phyloP scores from a whole-genome alignment of 2,113 vertebrate species.

The Sphyrna mokarran region DNA sequence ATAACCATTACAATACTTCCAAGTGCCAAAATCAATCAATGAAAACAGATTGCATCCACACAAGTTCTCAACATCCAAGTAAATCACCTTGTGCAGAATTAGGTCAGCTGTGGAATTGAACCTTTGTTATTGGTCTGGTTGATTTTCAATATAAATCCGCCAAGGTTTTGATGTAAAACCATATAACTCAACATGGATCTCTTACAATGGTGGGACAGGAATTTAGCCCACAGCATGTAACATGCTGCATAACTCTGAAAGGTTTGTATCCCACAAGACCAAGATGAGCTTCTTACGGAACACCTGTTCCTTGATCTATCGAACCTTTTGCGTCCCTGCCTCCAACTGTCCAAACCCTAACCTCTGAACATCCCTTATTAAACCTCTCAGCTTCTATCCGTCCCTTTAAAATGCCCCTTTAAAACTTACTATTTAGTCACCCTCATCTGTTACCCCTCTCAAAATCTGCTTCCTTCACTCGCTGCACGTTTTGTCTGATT shows the following conservation, averaged over 20 bases:
- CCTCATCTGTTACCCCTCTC: not conserved
- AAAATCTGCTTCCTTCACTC: not conserved
- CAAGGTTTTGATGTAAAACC: not conserved
- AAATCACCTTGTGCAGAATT: not conserved
- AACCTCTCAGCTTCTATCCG: not conserved
- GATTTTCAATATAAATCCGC: not conserved
- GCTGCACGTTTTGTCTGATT: not conserved
- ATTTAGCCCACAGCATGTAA: not conserved
- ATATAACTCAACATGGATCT: not conserved
- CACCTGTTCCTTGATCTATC: not conserved
- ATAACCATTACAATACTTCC: not conserved
- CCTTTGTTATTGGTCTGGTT: not conserved
- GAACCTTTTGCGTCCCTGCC: not conserved
- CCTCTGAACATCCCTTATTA: not conserved
- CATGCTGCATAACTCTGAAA: not conserved
- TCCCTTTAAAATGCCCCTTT: not conserved
- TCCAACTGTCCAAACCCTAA: not conserved
- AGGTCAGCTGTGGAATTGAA: not conserved
- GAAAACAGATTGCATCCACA: not conserved
- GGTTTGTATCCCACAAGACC: not conserved
- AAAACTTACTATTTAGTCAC: not conserved
- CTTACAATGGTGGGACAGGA: not conserved
- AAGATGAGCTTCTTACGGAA: not conserved
- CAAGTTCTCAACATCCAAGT: not conserved
- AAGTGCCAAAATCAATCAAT: not conserved